These are phyloP conservation scores for Antennarius striatus DNA, from an alignment of 2,113 vertebrate genomes.

Conservation along the genomic window DNA sequence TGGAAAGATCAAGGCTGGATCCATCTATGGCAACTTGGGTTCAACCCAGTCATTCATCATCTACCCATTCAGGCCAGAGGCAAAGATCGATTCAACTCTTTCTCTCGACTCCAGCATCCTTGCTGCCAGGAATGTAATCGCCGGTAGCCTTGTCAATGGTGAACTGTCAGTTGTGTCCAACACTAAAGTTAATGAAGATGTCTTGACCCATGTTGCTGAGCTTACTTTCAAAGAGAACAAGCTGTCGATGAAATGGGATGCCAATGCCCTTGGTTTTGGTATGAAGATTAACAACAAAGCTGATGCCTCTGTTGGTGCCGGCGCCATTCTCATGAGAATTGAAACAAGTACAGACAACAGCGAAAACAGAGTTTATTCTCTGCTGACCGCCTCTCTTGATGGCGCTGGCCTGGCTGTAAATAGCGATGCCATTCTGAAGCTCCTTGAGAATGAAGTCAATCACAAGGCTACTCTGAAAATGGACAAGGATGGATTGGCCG, in stretches of 20 bases:
- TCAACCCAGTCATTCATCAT: slow-evolving; percentile 72
- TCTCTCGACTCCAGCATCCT: slow-evolving; percentile 83
- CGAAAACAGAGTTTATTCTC: slow-evolving; percentile 75
- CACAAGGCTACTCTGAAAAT: slow-evolving; percentile 85
- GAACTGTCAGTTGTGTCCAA: slow-evolving; percentile 78
- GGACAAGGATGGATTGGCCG: slow-evolving; percentile 80
- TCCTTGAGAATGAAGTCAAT: slow-evolving; percentile 79
- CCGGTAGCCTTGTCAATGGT: slow-evolving; percentile 72
- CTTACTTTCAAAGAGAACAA: slow-evolving; percentile 78
- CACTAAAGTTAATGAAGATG: slow-evolving; percentile 81
- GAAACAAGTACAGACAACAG: slow-evolving; percentile 81
- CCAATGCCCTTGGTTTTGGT: slow-evolving; percentile 76
- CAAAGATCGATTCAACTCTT: slow-evolving; percentile 80
- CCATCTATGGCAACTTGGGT: slow-evolving; percentile 72
- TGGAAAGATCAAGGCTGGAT: slow-evolving; percentile 77
- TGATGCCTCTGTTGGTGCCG: slow-evolving; percentile 78
- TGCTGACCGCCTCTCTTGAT: slow-evolving; percentile 82
- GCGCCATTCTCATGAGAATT: slow-evolving; percentile 78
- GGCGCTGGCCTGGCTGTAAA: slow-evolving; percentile 75
- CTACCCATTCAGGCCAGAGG: slow-evolving; percentile 69
- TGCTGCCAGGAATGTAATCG: slow-evolving; percentile 81
- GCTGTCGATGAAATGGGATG: slow-evolving; percentile 82
- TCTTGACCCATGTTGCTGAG: slow-evolving; percentile 82
- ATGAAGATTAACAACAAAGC: slow-evolving; percentile 80
- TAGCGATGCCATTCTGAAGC: slow-evolving; percentile 76